These are phyloP conservation scores for Strix uralensis DNA, from an alignment of 2,113 vertebrate genomes.

Conservation along the genomic window DNA sequence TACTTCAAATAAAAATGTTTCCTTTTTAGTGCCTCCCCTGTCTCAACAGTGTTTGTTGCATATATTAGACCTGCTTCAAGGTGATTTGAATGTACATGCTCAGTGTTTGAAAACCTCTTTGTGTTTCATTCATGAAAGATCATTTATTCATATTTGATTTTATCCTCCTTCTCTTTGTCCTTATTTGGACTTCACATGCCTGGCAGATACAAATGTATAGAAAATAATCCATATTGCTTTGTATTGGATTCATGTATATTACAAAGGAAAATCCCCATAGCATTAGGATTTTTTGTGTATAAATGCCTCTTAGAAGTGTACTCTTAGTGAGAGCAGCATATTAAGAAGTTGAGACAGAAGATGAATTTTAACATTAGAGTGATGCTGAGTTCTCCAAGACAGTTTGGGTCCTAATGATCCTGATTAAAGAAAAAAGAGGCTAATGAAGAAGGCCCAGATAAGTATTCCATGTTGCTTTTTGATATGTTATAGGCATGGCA, in stretches of 20 bases:
- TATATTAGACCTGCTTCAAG: conserved; percentile 47
- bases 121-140: conserved; percentile 19
- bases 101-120: conserved; percentile 3
- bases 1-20: conserved; percentile 28
- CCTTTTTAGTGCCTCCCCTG: not conserved
- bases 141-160: conserved; percentile 46
- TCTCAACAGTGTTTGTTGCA: conserved; percentile 16
- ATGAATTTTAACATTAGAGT: conserved; percentile 14
- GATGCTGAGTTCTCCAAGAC: not conserved
- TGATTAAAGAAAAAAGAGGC: not conserved
- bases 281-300: conserved; percentile 2
- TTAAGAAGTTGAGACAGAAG: conserved; percentile 17
- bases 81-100: conserved; percentile 50
- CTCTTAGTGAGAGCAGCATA: not conserved
- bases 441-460: not conserved
- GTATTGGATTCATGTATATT: conserved; percentile 8
- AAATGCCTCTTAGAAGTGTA: conserved; percentile 33
- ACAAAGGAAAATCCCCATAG: conserved; percentile 31
- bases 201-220: conserved; percentile 11
- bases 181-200: conserved; percentile 23
- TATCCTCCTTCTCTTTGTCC: not conserved
- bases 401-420: not conserved
- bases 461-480: not conserved
- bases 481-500: not conserved
- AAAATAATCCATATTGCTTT: conserved; percentile 47